phyloP scores from a whole-genome alignment of 64 coral and sea anemone species.

The Catalaphyllia jardinei region DNA sequence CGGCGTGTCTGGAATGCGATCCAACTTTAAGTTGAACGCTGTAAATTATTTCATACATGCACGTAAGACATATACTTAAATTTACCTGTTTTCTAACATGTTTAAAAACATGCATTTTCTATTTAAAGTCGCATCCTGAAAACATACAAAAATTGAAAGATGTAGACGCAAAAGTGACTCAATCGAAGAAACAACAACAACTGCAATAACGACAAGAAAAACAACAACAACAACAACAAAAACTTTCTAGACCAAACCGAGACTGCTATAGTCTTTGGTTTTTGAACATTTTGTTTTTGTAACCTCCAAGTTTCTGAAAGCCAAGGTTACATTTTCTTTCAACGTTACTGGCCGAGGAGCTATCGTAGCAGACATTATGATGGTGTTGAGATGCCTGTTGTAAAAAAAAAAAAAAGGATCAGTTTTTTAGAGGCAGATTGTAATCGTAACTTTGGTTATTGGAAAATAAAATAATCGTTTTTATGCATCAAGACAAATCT shows the following conservation, averaged over 20 bases:
- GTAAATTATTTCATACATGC: too few species aligned
- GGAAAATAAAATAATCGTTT: too few species aligned
- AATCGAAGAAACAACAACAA: neutral
- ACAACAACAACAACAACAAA: neutral
- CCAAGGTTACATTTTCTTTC: neutral
- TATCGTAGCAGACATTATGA: slow-evolving; percentile 29
- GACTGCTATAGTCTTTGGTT: neutral
- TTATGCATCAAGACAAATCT: too few species aligned
- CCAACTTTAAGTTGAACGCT: too few species aligned
- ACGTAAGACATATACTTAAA: neutral
- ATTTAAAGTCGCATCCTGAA: neutral
- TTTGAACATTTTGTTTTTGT: neutral
- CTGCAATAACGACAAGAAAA: neutral
- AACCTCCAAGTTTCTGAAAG: slow-evolving; percentile 6
- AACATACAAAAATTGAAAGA: neutral
- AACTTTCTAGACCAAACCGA: too few species aligned
- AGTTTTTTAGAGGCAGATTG: too few species aligned
- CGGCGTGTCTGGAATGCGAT: too few species aligned
- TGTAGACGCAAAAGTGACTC: neutral
- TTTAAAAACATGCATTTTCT: slow-evolving; percentile 29
- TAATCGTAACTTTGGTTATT: too few species aligned
- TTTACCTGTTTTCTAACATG: neutral
- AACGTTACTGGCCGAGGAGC: neutral
- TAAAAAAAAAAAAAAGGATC: neutral
- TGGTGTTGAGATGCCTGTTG: neutral